Conservation (phyloP, 2,797 vertebrate species). For the Acipenser oxyrinchus region DNA sequence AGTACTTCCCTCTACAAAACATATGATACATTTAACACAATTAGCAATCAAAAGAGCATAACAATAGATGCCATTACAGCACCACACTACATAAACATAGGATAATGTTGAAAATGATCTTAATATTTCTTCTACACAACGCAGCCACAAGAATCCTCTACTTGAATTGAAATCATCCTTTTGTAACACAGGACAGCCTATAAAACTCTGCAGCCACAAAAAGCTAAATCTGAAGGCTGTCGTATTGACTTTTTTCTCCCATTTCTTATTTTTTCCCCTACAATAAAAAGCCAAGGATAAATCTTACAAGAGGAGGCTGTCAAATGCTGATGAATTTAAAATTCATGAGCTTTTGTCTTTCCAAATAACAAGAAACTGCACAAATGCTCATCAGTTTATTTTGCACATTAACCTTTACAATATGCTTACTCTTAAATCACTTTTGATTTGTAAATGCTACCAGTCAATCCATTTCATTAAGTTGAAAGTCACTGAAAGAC, state of each 20-base stretch:
- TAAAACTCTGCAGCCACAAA: neutral
- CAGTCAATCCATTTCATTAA: constrained; percentile 27
- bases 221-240: constrained; percentile 3
- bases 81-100: no score
- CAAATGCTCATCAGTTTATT: constrained; percentile 26
- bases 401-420: constrained; percentile 21
- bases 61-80: no score
- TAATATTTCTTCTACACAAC: no score
- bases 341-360: constrained; percentile 18
- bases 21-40: no score
- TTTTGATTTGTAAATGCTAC: constrained; percentile 29
- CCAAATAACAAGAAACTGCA: constrained; percentile 11
- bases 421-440: constrained; percentile 25
- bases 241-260: constrained; percentile 16
- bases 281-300: constrained; percentile 27
- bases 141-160: no score
- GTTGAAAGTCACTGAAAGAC: neutral
- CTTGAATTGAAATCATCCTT: no score
- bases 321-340: constrained; percentile 16
- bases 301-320: constrained; percentile 13
- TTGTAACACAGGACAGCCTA: no score
- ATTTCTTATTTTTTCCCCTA: constrained; percentile 2
- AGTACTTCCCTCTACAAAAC: no score
- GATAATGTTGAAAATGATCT: no score
- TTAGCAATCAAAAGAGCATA: no score